phyloP scores from a whole-genome alignment of 2,888 invertebrate genomes.

The Ectemnius cavifrons region DNA sequence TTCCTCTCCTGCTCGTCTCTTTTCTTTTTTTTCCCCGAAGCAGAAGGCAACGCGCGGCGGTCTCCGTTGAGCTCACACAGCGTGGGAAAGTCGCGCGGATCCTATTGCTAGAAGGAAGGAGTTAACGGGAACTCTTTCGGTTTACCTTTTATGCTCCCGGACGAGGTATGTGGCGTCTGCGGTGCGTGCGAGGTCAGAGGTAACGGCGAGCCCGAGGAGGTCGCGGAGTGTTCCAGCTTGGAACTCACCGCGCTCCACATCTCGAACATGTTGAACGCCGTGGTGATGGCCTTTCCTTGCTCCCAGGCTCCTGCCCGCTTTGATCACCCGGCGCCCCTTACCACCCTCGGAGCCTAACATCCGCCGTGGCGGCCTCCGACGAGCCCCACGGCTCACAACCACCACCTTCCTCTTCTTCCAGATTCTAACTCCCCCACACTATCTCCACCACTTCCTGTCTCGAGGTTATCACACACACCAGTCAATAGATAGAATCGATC shows the following conservation, averaged over 20 bases:
- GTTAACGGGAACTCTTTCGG: slow-evolving; percentile 36
- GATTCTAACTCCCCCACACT: too few relatives aligned
- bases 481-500: not conserved
- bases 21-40: not conserved
- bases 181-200: slow-evolving; percentile 79
- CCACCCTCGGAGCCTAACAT: slow-evolving; percentile 55
- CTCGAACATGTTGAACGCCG: slow-evolving; percentile 86
- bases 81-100: slow-evolving; percentile 33
- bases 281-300: slow-evolving; percentile 66
- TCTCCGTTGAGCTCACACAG: slow-evolving; percentile 13
- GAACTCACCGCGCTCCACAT: slow-evolving; percentile 90
- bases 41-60: slow-evolving; percentile 8
- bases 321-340: slow-evolving; percentile 53
- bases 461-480: too few relatives aligned
- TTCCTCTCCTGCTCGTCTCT: too few relatives aligned
- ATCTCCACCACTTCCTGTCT: too few relatives aligned
- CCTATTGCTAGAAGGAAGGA: not conserved
- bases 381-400: not conserved
- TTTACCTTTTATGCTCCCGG: slow-evolving; percentile 91
- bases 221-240: slow-evolving; percentile 83
- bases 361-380: slow-evolving; percentile 45
- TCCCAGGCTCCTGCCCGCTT: slow-evolving; percentile 56
- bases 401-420: not conserved
- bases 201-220: slow-evolving; percentile 76
- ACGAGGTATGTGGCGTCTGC: slow-evolving; percentile 89